Evolutionary conservation across 2,888 invertebrate species (phyloP).

Genomic region (Drosophila demipolita): DNA sequence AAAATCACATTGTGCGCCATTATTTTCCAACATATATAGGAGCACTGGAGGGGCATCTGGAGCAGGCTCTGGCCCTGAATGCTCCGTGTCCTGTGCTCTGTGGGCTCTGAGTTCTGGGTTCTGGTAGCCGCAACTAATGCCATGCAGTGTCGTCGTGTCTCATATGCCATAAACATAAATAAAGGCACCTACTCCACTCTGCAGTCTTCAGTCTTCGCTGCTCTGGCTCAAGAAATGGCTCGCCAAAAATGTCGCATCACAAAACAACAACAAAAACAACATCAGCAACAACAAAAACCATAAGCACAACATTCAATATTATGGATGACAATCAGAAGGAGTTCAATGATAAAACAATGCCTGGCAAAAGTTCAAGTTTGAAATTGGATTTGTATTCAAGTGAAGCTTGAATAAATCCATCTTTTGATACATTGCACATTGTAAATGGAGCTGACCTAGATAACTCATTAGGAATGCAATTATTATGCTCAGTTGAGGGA

Average conservation of each 20-base stretch:
- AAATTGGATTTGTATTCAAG: slow-evolving; percentile 2
- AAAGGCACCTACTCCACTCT: slow-evolving; percentile 74
- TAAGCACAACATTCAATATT: slow-evolving; percentile 46
- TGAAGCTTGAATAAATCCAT: slow-evolving; percentile 35
- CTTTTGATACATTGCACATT: neutral
- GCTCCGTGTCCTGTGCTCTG: neutral
- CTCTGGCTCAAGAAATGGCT: slow-evolving; percentile 19
- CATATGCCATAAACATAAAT: slow-evolving; percentile 82
- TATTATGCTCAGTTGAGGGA: neutral
- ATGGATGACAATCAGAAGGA: slow-evolving; percentile 43
- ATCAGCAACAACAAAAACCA: slow-evolving; percentile 9
- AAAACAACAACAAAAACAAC: slow-evolving; percentile 23
- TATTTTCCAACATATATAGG: slow-evolving; percentile 50
- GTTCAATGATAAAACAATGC: slow-evolving; percentile 51
- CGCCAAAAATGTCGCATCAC: slow-evolving; percentile 58
- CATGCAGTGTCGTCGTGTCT: slow-evolving; percentile 79
- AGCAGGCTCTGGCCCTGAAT: slow-evolving; percentile 27
- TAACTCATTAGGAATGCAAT: neutral
- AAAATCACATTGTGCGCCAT: slow-evolving; percentile 83
- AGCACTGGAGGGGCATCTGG: slow-evolving; percentile 48
- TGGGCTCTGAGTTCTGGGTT: neutral
- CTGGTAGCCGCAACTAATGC: slow-evolving; percentile 68
- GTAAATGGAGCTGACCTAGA: neutral
- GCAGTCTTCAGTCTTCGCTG: slow-evolving; percentile 7
- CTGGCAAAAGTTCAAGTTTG: neutral